Percentiles rank a stretch among this genome's conserved stretches.
Evolutionary conservation across 2,888 invertebrate species (phyloP).

Genomic region (Latrodectus hesperus): DNA sequence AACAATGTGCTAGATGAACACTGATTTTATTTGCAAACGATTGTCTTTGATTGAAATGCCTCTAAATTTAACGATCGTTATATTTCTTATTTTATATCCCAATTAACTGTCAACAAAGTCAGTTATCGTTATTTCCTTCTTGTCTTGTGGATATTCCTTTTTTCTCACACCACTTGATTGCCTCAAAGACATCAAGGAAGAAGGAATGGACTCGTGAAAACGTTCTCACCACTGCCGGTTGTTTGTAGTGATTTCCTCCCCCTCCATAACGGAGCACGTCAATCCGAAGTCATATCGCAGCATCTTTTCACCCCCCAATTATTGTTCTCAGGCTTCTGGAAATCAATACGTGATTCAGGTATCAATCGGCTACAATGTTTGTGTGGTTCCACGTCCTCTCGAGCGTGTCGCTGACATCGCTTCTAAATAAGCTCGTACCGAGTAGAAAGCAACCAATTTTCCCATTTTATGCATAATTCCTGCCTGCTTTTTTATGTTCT

Average conservation of each 20-base stretch:
- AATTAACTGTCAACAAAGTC: no score
- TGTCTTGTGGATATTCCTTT: no score
- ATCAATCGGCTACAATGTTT: slow-evolving; percentile 29
- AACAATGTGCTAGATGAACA: no score
- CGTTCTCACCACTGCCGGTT: slow-evolving; percentile 9
- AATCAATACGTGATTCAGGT: slow-evolving; percentile 40
- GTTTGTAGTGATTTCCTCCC: slow-evolving; percentile 11
- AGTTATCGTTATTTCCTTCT: slow-evolving; percentile 7
- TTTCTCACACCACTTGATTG: no score
- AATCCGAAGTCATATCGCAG: slow-evolving; percentile 19
- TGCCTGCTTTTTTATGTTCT: no score
- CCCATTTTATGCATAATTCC: no score
- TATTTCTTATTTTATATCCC: no score
- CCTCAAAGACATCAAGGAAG: background rate
- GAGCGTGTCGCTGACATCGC: slow-evolving; percentile 17
- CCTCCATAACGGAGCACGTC: slow-evolving; percentile 36
- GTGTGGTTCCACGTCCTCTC: background rate
- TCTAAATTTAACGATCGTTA: no score
- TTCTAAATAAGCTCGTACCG: background rate
- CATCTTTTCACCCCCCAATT: slow-evolving; percentile 27
- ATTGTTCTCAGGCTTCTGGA: background rate
- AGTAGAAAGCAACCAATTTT: no score
- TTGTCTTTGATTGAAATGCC: no score
- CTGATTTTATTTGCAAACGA: no score
- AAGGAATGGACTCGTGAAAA: background rate